Evolutionary conservation across 1,140 invertebrate genomes (phyloP), one percentile per base, ranked within the genome.

Genomic region (Andricus grossulariae): DNA sequence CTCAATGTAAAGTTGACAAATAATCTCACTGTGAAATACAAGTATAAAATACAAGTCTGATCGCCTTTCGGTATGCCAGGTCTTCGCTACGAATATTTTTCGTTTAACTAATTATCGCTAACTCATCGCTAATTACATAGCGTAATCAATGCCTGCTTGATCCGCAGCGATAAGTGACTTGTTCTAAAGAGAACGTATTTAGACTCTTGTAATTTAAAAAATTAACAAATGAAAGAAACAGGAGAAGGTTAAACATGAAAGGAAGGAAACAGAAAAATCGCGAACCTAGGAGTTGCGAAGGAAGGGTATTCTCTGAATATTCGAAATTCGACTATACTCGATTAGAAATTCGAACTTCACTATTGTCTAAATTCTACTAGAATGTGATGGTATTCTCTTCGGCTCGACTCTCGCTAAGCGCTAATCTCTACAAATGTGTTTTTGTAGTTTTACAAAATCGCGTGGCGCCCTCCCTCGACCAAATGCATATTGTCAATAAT

Each of bases 31-130:
- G 78, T 81, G 82, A 85, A 84, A 77, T 81, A 81, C 76, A 81
- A 80, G 80, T 85, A 85, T 84, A 85, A 85, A 84, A 85, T 84
- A 85, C 80, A 82, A 83, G 66, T 83, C 81, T 81, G 78, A 78
- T 81, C 77, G 54, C 78, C 73, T 72, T 55, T 66, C n/a, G 39
- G 39, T 11, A 45, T 45, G 10, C 39, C 10, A 10, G 8, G 39
- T 45, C 39, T 45, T 45, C 39, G 25, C 25, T 66, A 45, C 60
- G 60, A 39, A 66, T 66, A 66, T 15, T 60, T 25, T 66, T 66
- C 60, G 12, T 66, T 39, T 39, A 66, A 66, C 60, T 66, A 66
- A 66, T n/a, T 66, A 66, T 25, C 32, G 13, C 60, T 45, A 45
- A 45, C 60, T 39, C 39, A 32, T 66, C 60, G 60, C 60, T 45